A percentile compares a stretch with the other conserved stretches of the same genome.
Conservation (phyloP, 2,797 vertebrate species). For the Macropus fuliginosus region DNA sequence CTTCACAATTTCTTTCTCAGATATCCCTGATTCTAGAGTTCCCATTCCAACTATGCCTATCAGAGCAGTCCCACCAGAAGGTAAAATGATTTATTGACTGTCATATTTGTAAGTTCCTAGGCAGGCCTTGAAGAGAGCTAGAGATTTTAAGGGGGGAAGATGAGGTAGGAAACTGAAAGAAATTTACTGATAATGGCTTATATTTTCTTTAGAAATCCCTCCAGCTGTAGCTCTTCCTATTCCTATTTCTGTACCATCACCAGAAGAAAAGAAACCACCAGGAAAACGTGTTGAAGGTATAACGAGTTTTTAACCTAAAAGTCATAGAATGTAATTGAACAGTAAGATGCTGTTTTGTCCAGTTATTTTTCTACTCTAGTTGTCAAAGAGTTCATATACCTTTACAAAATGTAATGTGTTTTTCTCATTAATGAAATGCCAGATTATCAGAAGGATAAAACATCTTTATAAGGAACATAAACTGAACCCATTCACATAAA, state of each 20-base stretch:
- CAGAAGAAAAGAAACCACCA: slow-evolving; percentile 84
- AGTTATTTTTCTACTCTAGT: slow-evolving; percentile 54
- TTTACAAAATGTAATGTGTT: slow-evolving; percentile 40
- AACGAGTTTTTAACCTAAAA: slow-evolving; percentile 46
- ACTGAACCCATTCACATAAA: background rate
- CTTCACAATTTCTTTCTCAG: slow-evolving; percentile 83
- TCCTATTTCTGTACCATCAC: slow-evolving; percentile 82
- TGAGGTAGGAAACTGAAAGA: slow-evolving; percentile 24
- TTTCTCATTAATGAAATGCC: background rate
- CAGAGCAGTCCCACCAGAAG: slow-evolving; percentile 89
- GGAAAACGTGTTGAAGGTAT: slow-evolving; percentile 80
- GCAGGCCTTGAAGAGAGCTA: background rate
- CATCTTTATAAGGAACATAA: background rate
- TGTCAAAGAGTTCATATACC: slow-evolving; percentile 41
- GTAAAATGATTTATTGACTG: slow-evolving; percentile 83
- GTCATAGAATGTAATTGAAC: slow-evolving; percentile 1
- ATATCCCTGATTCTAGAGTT: slow-evolving; percentile 95
- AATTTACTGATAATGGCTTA: slow-evolving; percentile 65
- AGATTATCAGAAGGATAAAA: background rate
- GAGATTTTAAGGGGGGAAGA: background rate
- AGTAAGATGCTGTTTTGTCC: background rate
- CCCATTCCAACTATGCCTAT: slow-evolving; percentile 90
- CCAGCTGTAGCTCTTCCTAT: slow-evolving; percentile 80
- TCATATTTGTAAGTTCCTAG: background rate
- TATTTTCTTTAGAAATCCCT: slow-evolving; percentile 82